phyloP scores from a whole-genome alignment of 2,113 vertebrate genomes.

The Petrocephalus microphthalmus region DNA sequence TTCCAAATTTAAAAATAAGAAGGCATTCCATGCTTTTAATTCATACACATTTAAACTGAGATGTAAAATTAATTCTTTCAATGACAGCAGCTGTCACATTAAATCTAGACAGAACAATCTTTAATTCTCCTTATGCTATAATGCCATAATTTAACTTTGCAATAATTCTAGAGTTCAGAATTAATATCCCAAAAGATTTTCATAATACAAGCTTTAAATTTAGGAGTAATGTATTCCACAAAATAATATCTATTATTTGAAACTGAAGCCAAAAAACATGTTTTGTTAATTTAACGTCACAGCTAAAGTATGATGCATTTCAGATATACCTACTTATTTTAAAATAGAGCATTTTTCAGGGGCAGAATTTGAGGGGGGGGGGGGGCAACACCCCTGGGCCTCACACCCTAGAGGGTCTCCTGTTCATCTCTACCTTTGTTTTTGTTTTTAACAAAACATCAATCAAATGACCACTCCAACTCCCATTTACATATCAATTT shows the following conservation, averaged over 20 bases:
- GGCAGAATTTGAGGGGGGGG: neutral
- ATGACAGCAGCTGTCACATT: neutral
- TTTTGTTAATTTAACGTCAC: neutral
- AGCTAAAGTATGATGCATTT: neutral
- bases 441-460: no score
- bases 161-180: neutral
- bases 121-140: neutral
- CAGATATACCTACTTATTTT: neutral
- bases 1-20: neutral
- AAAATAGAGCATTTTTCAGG: neutral
- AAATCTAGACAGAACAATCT: neutral
- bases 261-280: neutral
- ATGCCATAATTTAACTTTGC: neutral
- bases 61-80: slow-evolving; percentile 2
- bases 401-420: neutral
- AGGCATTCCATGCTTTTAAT: neutral
- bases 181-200: neutral
- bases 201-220: neutral
- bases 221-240: neutral
- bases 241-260: neutral
- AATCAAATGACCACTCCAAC: no score
- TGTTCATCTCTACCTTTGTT: neutral
- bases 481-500: neutral
- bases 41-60: neutral
- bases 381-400: neutral